Evolutionary conservation across 2,797 vertebrate genomes (phyloP), one percentile per base, ranked within the genome.

Genomic region (Manis javanica): DNA sequence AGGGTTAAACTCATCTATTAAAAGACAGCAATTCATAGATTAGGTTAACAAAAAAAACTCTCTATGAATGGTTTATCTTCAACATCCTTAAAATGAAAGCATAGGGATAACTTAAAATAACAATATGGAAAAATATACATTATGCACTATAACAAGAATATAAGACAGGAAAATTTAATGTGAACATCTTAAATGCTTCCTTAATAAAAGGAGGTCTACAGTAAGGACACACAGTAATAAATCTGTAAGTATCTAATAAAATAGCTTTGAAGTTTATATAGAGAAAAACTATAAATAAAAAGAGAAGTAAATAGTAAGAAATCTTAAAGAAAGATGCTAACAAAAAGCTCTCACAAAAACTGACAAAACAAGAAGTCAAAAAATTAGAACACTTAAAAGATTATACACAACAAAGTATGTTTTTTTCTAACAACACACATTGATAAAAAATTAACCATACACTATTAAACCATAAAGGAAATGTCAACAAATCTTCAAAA

Each of bases 401-500:
- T 57, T n/a, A 72, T 8, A 77, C 2, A 68, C 21, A 34, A 37
- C 37, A 37, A 37, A 37, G 37, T 37, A 4, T 37, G 4, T 4
- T 37, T 37, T 37, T 37, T 37, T 37, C 37, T 37, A 37, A 37
- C 37, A 59, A 61, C 16, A 87, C 16, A 87, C 68, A 55, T 2
- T 68, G 16, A 79, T 31, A 63, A 91, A 93, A 81, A 55, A 37
- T 37, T 79, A 26, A n/a, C 39, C 12, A 39, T 26, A 39, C 11
- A 84, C 83, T 74, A 74, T 79, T 75, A 85, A 85, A 26, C 26
- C 59, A 63, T 51, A 74, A 61, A 72, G 29, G 39, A 53, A 63
- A 64, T 46, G 63, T 79, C 51, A 94, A 85, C 37, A 86, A 61
- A 51, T 85, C 91, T 5, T 72, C 71, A 51, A 69, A 96, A 85